Conservation (phyloP, 2,888 invertebrate genomes). For the Yponomeuta sedellus region DNA sequence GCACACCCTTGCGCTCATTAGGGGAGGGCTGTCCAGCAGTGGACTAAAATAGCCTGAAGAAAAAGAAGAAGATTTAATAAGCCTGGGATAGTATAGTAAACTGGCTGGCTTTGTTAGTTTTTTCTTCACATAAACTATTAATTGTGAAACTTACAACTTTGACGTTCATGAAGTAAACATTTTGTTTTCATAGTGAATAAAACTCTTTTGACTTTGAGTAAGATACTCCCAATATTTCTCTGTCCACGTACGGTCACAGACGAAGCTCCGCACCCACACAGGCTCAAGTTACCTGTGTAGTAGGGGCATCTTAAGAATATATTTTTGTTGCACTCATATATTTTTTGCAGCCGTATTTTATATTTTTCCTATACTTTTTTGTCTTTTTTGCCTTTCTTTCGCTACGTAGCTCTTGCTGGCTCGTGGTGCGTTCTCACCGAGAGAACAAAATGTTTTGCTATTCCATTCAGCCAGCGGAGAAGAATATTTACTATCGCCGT, state of each 20-base stretch:
- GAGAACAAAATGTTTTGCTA: neutral
- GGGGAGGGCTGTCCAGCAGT: too few species aligned
- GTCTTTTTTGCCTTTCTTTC: constrained; percentile 31
- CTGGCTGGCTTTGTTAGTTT: too few species aligned
- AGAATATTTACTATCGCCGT: too few species aligned
- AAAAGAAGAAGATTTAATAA: too few species aligned
- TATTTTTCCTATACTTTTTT: constrained; percentile 62
- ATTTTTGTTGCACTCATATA: constrained; percentile 75
- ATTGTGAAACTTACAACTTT: too few species aligned
- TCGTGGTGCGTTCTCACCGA: constrained; percentile 25
- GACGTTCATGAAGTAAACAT: too few species aligned
- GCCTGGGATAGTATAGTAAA: too few species aligned
- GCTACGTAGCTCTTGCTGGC: constrained; percentile 22
- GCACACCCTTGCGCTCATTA: too few species aligned
- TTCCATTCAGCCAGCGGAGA: neutral
- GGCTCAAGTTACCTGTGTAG: constrained; percentile 59
- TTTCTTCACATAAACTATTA: too few species aligned
- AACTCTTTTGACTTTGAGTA: too few species aligned
- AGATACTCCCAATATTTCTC: constrained; percentile 34
- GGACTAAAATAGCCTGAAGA: too few species aligned
- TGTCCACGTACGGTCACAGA: constrained; percentile 35
- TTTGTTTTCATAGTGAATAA: too few species aligned
- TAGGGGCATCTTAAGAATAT: constrained; percentile 64
- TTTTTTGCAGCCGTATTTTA: constrained; percentile 70
- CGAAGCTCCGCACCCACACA: constrained; percentile 29